A percentile compares a stretch with the other conserved stretches of the same genome.
Conservation (phyloP, 2,113 vertebrate species). For the Indicator maculatus region DNA sequence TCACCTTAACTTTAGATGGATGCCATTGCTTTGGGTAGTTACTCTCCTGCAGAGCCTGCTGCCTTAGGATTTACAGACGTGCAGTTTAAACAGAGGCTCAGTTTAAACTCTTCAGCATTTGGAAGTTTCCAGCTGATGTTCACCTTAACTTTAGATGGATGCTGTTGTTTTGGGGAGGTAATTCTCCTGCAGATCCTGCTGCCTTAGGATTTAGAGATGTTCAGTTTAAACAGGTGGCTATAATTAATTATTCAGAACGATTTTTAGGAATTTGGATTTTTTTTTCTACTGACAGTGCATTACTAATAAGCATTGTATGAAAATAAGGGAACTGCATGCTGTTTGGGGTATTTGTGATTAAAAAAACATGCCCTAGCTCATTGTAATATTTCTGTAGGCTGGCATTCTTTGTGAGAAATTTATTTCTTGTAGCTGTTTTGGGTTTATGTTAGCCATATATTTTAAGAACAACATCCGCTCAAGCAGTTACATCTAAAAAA, state of each 20-base stretch:
- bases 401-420: conserved; percentile 50
- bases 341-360: conserved; percentile 47
- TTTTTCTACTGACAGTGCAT: conserved; percentile 29
- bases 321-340: conserved; percentile 47
- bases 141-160: conserved; percentile 17
- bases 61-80: conserved; percentile 10
- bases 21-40: no score
- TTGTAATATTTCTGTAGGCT: conserved; percentile 49
- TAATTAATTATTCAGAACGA: conserved; percentile 56
- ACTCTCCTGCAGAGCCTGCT: no score
- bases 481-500: conserved; percentile 66
- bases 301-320: conserved; percentile 42
- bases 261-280: conserved; percentile 32
- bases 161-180: conserved; percentile 5
- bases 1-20: conserved; percentile 15
- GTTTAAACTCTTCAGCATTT: no score
- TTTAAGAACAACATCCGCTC: conserved; percentile 53
- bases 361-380: conserved; percentile 48
- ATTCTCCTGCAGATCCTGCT: neutral
- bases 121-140: neutral
- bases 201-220: conserved; percentile 53
- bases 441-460: conserved; percentile 49
- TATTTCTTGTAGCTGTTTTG: conserved; percentile 52
- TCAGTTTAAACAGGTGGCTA: conserved; percentile 64
- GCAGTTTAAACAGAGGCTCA: conserved; percentile 32